These are phyloP conservation scores for Lagopus muta DNA, from an alignment of 2,113 vertebrate genomes.

Conservation along the genomic window DNA sequence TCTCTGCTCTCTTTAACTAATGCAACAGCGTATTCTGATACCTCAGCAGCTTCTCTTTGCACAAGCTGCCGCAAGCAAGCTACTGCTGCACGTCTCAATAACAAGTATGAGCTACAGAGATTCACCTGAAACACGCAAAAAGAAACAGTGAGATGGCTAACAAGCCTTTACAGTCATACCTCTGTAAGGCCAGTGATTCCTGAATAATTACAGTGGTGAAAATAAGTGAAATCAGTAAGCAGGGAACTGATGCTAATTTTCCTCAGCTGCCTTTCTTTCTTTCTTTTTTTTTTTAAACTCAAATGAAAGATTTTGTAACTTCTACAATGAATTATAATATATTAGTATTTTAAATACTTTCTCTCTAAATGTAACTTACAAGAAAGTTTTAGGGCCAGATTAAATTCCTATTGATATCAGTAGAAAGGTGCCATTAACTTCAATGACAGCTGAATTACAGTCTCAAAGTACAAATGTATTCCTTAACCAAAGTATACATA, in stretches of 20 bases:
- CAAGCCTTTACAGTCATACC: neutral
- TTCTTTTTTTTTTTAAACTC: neutral
- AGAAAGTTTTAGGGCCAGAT: neutral
- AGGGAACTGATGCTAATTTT: neutral
- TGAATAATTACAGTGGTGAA: neutral
- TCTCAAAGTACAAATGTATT: neutral
- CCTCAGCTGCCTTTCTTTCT: neutral
- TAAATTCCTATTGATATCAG: neutral
- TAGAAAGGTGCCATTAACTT: neutral
- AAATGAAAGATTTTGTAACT: neutral
- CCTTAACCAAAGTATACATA: neutral
- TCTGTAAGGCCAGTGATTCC: neutral
- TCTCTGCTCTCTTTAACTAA: conserved; percentile 86
- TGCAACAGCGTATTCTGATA: conserved; percentile 86
- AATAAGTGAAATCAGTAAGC: neutral
- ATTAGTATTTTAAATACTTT: neutral
- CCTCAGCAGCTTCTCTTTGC: conserved; percentile 90
- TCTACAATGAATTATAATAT: neutral
- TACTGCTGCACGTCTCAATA: conserved; percentile 86
- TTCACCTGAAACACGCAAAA: conserved; percentile 84
- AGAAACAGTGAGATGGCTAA: conserved; percentile 31
- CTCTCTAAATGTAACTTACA: neutral
- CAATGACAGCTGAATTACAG: neutral
- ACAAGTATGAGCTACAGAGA: conserved; percentile 88
- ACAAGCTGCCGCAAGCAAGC: conserved; percentile 91